Conservation (phyloP, 2,888 invertebrate species). For the Drosophila histrio region DNA sequence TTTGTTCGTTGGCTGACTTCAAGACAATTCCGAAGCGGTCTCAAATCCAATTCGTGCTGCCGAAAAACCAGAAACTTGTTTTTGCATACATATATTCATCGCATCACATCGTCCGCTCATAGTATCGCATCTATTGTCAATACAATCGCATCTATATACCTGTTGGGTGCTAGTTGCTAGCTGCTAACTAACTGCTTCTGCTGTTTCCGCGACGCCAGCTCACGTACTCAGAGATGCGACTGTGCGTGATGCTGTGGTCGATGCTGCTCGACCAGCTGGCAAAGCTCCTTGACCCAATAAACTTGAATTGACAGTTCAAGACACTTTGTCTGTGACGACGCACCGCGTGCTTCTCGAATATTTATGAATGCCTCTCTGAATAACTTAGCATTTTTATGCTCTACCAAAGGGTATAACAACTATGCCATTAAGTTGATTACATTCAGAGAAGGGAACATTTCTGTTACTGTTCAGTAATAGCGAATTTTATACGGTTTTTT, state of each 20-base stretch:
- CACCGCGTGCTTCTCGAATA: constrained; percentile 69
- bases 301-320: constrained; percentile 80
- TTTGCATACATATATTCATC: constrained; percentile 39
- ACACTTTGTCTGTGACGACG: constrained; percentile 64
- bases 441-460: neutral
- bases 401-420: constrained; percentile 8
- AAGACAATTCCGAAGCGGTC: constrained; percentile 26
- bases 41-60: constrained; percentile 19
- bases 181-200: constrained; percentile 12
- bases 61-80: constrained; percentile 62
- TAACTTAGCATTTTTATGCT: constrained; percentile 54
- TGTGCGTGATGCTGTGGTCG: constrained; percentile 7
- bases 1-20: constrained; percentile 41
- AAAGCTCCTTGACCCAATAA: constrained; percentile 83
- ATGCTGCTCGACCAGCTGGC: constrained; percentile 62
- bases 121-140: constrained; percentile 19
- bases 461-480: neutral
- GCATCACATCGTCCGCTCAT: neutral
- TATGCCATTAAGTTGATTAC: neutral
- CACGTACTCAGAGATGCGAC: constrained; percentile 36
- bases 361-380: constrained; percentile 65
- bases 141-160: constrained; percentile 29
- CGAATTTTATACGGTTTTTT: no score
- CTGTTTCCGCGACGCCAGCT: constrained; percentile 52
- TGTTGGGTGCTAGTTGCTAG: constrained; percentile 41